A percentile compares a stretch with the other conserved stretches of the same genome.
Conservation (phyloP, 2,113 vertebrate genomes). For the Lampris megalopsis region DNA sequence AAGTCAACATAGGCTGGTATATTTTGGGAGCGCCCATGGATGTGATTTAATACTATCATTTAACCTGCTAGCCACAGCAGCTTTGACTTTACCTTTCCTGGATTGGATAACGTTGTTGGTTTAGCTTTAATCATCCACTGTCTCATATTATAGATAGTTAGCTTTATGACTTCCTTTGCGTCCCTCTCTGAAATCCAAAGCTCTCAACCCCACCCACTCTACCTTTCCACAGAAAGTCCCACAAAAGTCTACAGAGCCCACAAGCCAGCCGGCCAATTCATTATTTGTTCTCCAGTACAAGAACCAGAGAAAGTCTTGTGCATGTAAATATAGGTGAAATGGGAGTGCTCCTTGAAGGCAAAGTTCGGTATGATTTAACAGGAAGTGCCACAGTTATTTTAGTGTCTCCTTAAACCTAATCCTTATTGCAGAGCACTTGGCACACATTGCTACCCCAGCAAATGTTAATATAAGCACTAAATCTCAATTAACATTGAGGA, state of each 20-base stretch:
- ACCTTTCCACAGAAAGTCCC: background rate
- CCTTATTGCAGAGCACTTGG: conserved; percentile 54
- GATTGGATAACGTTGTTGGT: conserved; percentile 26
- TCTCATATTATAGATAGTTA: conserved; percentile 55
- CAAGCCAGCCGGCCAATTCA: conserved; percentile 7
- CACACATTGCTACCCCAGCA: conserved; percentile 19
- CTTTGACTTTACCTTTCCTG: conserved; percentile 11
- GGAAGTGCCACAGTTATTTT: conserved; percentile 43
- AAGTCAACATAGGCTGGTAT: background rate
- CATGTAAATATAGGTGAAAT: conserved; percentile 64
- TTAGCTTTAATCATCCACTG: conserved; percentile 57
- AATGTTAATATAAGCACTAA: conserved; percentile 57
- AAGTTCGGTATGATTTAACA: conserved; percentile 32
- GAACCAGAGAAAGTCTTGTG: conserved; percentile 35
- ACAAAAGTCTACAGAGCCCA: conserved; percentile 25
- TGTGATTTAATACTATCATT: conserved; percentile 15
- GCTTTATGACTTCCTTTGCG: conserved; percentile 57
- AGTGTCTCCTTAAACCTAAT: conserved; percentile 47
- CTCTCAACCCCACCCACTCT: background rate
- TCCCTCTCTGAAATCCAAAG: conserved; percentile 53
- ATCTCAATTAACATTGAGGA: conserved; percentile 62
- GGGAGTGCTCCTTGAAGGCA: conserved; percentile 25
- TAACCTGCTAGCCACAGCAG: conserved; percentile 10
- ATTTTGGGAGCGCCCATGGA: conserved; percentile 7
- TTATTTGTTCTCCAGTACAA: conserved; percentile 40